Percentiles rank a stretch among this genome's conserved stretches.
These are phyloP conservation scores for Lepidochitona cinerea DNA, from an alignment of 2,888 invertebrate genomes.

Conservation along the genomic window DNA sequence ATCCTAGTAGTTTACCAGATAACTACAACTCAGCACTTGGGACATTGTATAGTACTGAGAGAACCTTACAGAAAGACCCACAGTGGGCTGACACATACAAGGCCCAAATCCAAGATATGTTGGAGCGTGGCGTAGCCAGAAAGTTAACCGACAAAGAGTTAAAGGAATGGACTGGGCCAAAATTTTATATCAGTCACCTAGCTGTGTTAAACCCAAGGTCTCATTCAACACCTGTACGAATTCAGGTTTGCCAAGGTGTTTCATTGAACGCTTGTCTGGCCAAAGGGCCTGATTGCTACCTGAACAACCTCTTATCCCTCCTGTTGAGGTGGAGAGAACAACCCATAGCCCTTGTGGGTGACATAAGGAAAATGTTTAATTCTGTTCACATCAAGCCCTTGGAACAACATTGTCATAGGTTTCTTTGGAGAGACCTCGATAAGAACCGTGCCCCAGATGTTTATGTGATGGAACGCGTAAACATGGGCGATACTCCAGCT, in stretches of 20 bases:
- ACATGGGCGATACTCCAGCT: neutral
- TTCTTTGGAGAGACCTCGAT: conserved; percentile 6
- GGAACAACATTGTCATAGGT: neutral
- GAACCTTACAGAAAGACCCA: neutral
- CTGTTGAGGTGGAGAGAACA: conserved; percentile 5
- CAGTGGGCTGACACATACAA: neutral
- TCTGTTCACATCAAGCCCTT: neutral
- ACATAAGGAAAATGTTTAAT: conserved; percentile 12
- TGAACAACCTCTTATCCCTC: too few species aligned
- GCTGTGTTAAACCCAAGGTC: neutral
- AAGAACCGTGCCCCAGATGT: neutral
- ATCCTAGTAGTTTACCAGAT: conserved; percentile 6
- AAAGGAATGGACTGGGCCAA: neutral
- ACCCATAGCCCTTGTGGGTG: neutral
- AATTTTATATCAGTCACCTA: neutral
- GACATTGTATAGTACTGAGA: conserved; percentile 6
- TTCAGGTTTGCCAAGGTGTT: too few species aligned
- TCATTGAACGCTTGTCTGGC: too few species aligned
- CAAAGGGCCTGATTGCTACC: too few species aligned
- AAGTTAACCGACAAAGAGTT: neutral
- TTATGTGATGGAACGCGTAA: conserved; percentile 1
- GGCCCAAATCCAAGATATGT: neutral
- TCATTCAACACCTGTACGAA: neutral
- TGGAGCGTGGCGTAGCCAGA: neutral
- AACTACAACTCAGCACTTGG: conserved; percentile 2